Conservation (phyloP, 2,888 invertebrate genomes). For the Phyllotreta striolata region DNA sequence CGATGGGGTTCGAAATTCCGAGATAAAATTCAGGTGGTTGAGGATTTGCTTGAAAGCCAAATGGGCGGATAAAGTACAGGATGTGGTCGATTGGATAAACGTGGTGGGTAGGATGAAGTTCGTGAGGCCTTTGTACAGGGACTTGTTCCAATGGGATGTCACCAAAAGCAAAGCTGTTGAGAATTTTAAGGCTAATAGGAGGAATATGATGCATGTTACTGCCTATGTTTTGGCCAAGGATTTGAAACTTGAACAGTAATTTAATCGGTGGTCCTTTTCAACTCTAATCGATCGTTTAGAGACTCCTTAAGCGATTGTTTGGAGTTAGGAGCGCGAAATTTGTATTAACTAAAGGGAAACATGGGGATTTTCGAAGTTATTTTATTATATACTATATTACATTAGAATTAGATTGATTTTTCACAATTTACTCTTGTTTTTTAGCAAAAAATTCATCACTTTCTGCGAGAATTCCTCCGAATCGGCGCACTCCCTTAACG, state of each 20-base stretch:
- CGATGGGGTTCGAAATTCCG: conserved; percentile 73
- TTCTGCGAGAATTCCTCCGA: conserved; percentile 74
- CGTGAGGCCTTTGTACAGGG: conserved; percentile 86
- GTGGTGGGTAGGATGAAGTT: conserved; percentile 92
- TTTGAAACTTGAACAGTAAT: conserved; percentile 64
- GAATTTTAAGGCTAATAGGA: conserved; percentile 74
- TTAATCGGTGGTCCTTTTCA: too few relatives aligned
- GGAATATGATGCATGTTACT: conserved; percentile 85
- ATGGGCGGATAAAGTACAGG: conserved; percentile 71
- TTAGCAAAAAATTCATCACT: conserved; percentile 64
- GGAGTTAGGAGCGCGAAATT: too few relatives aligned
- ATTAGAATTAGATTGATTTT: too few relatives aligned
- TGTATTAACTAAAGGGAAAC: too few relatives aligned
- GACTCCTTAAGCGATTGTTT: too few relatives aligned
- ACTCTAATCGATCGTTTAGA: too few relatives aligned
- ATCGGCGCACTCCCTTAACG: conserved; percentile 69
- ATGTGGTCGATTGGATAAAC: conserved; percentile 80
- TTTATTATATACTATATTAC: too few relatives aligned
- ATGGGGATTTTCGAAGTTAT: too few relatives aligned
- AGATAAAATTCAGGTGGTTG: conserved; percentile 82
- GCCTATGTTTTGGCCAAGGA: conserved; percentile 79
- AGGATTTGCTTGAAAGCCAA: conserved; percentile 78
- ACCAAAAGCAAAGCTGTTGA: conserved; percentile 73
- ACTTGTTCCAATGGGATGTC: conserved; percentile 81
- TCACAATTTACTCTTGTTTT: conserved; percentile 56